Conservation (phyloP, 2,888 invertebrate species). For the Hyposoter dolosus region DNA sequence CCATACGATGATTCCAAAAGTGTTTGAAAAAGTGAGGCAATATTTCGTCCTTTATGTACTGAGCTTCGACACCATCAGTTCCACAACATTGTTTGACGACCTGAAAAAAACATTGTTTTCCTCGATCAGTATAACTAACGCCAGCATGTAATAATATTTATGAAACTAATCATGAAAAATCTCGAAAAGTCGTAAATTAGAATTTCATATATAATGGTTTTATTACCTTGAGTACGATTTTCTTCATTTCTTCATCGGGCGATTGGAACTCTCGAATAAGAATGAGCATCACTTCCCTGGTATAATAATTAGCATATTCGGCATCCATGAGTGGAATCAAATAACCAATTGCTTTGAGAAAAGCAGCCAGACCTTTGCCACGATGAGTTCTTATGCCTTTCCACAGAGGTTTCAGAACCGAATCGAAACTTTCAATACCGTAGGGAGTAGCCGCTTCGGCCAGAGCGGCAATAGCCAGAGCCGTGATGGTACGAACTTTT, state of each 20-base stretch:
- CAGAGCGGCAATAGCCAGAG: slow-evolving; percentile 98
- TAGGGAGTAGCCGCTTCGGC: slow-evolving; percentile 99
- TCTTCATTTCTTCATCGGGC: slow-evolving; percentile 99
- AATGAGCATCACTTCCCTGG: slow-evolving; percentile 99
- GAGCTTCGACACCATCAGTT: slow-evolving; percentile 99
- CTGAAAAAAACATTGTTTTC: slow-evolving; percentile 82
- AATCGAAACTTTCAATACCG: slow-evolving; percentile 99
- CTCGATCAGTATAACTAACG: background rate
- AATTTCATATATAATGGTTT: background rate
- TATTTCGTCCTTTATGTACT: slow-evolving; percentile 99
- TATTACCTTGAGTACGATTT: slow-evolving; percentile 97
- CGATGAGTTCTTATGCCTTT: slow-evolving; percentile 98
- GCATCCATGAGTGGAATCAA: slow-evolving; percentile 99
- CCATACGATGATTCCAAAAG: slow-evolving; percentile 99
- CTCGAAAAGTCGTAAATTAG: background rate
- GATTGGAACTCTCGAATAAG: slow-evolving; percentile 99
- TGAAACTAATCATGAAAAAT: background rate
- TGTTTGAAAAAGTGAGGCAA: slow-evolving; percentile 99
- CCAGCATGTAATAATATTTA: background rate
- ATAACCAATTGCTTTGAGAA: slow-evolving; percentile 99
- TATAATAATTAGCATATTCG: slow-evolving; percentile 99
- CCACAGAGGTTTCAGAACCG: slow-evolving; percentile 99
- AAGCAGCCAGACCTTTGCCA: slow-evolving; percentile 98
- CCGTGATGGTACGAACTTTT: slow-evolving; percentile 99
- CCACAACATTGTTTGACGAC: slow-evolving; percentile 99